phyloP scores from a whole-genome alignment of 2,797 vertebrate genomes.

The Gymnocypris eckloni region DNA sequence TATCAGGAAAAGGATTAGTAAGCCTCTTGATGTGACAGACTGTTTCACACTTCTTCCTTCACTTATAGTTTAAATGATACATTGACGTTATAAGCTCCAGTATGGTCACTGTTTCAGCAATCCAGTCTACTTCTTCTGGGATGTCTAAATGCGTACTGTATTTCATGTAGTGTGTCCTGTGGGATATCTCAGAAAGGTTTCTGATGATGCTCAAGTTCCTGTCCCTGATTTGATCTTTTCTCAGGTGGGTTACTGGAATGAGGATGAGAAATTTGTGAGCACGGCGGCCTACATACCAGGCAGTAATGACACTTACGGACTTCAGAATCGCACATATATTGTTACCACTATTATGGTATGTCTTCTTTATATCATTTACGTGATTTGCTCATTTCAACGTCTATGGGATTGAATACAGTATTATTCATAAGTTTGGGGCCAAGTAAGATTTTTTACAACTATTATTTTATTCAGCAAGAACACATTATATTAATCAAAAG shows the following conservation, averaged over 20 bases:
- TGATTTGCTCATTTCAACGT: background rate
- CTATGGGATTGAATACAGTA: background rate
- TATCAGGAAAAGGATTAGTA: slow-evolving; percentile 28
- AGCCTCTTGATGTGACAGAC: slow-evolving; percentile 4
- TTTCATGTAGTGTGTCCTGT: slow-evolving; percentile 20
- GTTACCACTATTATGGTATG: slow-evolving; percentile 96
- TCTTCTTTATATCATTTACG: background rate
- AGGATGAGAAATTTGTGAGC: slow-evolving; percentile 95
- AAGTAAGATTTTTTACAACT: background rate
- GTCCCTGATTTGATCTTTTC: slow-evolving; percentile 48
- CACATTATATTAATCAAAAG: background rate
- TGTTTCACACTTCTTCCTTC: slow-evolving; percentile 14
- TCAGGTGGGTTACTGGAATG: slow-evolving; percentile 98
- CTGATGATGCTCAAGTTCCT: slow-evolving; percentile 28
- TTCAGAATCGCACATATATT: slow-evolving; percentile 96
- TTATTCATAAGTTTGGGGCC: background rate
- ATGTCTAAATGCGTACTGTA: slow-evolving; percentile 7
- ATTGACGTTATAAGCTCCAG: slow-evolving; percentile 1
- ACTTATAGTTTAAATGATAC: slow-evolving; percentile 9
- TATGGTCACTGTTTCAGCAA: slow-evolving; percentile 4
- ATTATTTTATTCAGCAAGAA: background rate
- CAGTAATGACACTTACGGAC: slow-evolving; percentile 87
- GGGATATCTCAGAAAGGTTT: slow-evolving; percentile 2
- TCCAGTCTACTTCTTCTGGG: background rate
- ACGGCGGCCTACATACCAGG: slow-evolving; percentile 84